phyloP scores from a whole-genome alignment of 2,113 vertebrate genomes.

The Thunnus maccoyii region DNA sequence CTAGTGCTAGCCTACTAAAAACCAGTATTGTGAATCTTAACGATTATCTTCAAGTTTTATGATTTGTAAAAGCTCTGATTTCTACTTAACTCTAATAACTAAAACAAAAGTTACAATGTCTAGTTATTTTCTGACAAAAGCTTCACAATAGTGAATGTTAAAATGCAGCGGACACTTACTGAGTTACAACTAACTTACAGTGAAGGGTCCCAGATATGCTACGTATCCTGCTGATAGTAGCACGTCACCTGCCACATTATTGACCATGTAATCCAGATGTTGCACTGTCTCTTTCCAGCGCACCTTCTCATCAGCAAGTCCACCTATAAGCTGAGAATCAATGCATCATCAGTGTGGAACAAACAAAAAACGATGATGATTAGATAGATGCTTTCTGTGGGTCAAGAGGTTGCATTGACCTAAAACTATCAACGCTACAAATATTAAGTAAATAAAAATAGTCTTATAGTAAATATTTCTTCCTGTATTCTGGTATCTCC shows the following conservation, averaged over 20 bases:
- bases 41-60: neutral
- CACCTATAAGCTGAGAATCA: constrained; percentile 88
- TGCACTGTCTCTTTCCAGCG: constrained; percentile 91
- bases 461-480: too few relatives aligned
- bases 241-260: constrained; percentile 89
- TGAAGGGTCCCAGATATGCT: constrained; percentile 95
- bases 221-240: constrained; percentile 91
- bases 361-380: neutral
- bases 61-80: neutral
- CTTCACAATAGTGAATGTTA: neutral
- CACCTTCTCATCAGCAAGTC: constrained; percentile 91
- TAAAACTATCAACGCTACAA: too few relatives aligned
- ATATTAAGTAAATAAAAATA: too few relatives aligned
- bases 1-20: neutral
- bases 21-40: neutral
- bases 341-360: neutral
- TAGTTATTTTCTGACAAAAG: neutral
- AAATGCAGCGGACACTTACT: neutral
- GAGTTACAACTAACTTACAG: constrained; percentile 82
- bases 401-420: too few relatives aligned
- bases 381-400: too few relatives aligned
- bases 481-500: too few relatives aligned
- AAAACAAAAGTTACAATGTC: too few relatives aligned
- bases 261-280: constrained; percentile 88
- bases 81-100: too few relatives aligned